phyloP scores from a whole-genome alignment of 2,113 vertebrate species.

The Otus sunia region DNA sequence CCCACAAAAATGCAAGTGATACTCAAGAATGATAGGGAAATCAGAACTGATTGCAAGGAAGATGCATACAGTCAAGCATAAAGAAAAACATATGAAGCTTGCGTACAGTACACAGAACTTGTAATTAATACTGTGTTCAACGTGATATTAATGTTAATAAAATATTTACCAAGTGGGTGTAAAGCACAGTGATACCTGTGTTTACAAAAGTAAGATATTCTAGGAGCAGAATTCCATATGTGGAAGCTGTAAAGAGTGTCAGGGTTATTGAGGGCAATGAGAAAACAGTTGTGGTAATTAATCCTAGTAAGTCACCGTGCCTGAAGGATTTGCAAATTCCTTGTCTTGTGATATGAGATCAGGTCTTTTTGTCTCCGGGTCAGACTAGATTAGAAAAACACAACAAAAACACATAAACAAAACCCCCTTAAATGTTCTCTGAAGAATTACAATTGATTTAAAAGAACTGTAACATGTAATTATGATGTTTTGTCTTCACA shows the following conservation, averaged over 20 bases:
- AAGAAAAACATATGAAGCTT: background rate
- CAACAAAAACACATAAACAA: background rate
- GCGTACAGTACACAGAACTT: background rate
- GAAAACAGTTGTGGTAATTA: background rate
- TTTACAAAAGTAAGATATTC: background rate
- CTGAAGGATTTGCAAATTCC: background rate
- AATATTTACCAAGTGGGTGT: background rate
- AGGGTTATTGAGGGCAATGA: background rate
- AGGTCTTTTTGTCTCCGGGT: background rate
- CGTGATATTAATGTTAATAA: background rate
- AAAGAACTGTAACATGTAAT: background rate
- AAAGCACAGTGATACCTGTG: background rate
- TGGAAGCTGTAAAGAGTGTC: background rate
- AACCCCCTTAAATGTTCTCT: background rate
- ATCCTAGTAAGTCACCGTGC: background rate
- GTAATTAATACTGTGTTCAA: background rate
- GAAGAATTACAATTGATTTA: background rate
- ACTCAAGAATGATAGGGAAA: background rate
- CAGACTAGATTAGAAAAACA: background rate
- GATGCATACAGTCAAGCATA: background rate
- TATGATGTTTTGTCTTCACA: background rate
- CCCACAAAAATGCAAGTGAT: background rate
- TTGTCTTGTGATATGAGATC: background rate
- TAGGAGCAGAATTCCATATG: background rate
- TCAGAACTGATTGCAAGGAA: background rate